A percentile compares a stretch with the other conserved stretches of the same genome.
phyloP scores from a whole-genome alignment of 37 sponge, comb jelly and placozoan genomes.

The Cliona cf. orientalis region DNA sequence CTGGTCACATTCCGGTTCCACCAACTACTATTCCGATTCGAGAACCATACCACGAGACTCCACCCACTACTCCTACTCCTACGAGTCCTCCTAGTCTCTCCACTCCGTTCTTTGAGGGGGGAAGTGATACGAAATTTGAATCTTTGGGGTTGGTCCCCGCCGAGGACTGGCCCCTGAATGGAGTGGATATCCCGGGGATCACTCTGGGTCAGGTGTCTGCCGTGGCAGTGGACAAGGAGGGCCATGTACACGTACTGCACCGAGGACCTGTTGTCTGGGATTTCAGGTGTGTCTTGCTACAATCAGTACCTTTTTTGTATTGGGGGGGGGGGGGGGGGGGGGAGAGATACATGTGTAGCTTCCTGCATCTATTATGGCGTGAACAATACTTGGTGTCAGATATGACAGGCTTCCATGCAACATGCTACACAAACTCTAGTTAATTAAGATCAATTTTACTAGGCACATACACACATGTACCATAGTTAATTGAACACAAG shows the following conservation, averaged over 20 bases:
- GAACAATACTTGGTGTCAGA: too few relatives aligned
- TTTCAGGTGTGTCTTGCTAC: conserved; percentile 53
- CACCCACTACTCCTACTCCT: conserved; percentile 17
- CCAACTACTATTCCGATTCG: not conserved
- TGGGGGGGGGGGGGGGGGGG: too few relatives aligned
- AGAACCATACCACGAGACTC: not conserved
- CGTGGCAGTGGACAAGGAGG: conserved; percentile 48
- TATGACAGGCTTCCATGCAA: too few relatives aligned
- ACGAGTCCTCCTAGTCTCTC: too few relatives aligned
- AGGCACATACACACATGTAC: too few relatives aligned
- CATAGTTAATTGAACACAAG: too few relatives aligned
- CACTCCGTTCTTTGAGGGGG: not conserved
- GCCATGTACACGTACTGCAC: conserved; percentile 68
- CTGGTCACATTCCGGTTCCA: too few relatives aligned
- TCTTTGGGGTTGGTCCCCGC: conserved; percentile 11
- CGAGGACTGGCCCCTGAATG: conserved; percentile 50
- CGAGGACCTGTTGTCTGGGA: conserved; percentile 73
- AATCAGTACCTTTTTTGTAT: too few relatives aligned
- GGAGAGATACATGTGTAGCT: too few relatives aligned
- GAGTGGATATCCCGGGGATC: conserved; percentile 9
- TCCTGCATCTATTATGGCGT: too few relatives aligned
- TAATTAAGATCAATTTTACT: too few relatives aligned
- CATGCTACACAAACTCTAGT: too few relatives aligned
- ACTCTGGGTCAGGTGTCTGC: conserved; percentile 78
- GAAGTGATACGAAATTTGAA: not conserved